These are phyloP conservation scores for Protosalanx chinensis DNA, from an alignment of 2,797 vertebrate genomes.

Conservation along the genomic window DNA sequence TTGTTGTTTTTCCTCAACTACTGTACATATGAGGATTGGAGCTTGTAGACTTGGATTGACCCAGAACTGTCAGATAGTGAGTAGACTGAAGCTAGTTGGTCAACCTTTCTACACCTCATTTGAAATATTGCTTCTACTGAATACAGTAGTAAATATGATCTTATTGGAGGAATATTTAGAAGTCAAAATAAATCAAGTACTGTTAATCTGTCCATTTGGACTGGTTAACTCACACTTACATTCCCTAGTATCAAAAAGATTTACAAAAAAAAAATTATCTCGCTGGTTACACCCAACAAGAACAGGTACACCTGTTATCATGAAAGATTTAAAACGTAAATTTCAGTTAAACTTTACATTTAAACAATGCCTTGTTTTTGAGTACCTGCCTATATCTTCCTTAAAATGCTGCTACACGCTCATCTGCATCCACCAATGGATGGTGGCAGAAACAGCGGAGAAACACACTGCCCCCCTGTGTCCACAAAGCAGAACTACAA, in stretches of 20 bases:
- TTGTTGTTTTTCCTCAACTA: constrained; percentile 52
- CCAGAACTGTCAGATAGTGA: constrained; percentile 66
- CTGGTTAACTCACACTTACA: constrained; percentile 5
- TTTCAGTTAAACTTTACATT: constrained; percentile 57
- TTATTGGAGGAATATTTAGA: too few species aligned
- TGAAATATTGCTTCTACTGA: too few species aligned
- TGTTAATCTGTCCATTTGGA: neutral
- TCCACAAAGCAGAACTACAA: neutral
- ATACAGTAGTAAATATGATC: too few species aligned
- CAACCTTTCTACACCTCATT: too few species aligned
- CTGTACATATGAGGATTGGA: constrained; percentile 49
- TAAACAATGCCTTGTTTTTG: constrained; percentile 58
- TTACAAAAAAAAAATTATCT: too few species aligned
- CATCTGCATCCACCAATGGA: constrained; percentile 35
- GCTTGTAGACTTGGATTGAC: constrained; percentile 58
- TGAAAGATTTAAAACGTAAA: constrained; percentile 37
- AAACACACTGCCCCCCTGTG: constrained; percentile 74
- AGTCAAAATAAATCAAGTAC: too few species aligned
- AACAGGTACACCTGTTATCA: constrained; percentile 37
- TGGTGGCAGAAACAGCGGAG: constrained; percentile 46
- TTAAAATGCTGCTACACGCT: constrained; percentile 44
- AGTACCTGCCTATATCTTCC: constrained; percentile 53
- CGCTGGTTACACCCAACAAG: constrained; percentile 37
- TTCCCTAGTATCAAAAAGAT: constrained; percentile 39
- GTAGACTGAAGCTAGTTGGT: constrained; percentile 28